Evolutionary conservation across 2,888 invertebrate species (phyloP).

Genomic region (Rhogogaster chlorosoma): DNA sequence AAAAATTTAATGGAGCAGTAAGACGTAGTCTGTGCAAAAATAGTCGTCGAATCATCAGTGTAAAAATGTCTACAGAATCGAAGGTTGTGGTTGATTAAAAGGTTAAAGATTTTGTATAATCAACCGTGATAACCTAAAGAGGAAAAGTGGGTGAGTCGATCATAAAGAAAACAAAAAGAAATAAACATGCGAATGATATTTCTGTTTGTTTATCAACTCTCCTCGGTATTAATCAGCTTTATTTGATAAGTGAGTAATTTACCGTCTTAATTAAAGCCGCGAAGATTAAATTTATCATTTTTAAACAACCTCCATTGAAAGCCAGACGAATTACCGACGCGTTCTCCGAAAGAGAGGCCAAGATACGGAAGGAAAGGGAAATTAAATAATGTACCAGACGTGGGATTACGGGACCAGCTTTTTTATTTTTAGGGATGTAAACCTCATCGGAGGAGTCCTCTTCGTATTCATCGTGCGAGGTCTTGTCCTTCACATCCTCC

Average conservation of each 20-base stretch:
- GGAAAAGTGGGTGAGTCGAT: background rate
- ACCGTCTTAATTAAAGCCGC: background rate
- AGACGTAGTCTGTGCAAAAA: background rate
- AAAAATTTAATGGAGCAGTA: background rate
- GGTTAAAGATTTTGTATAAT: background rate
- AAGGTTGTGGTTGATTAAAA: background rate
- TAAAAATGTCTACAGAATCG: background rate
- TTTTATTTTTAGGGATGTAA: background rate
- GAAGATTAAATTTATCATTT: background rate
- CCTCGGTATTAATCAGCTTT: no score
- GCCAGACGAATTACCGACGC: background rate
- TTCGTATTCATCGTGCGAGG: slow-evolving; percentile 63
- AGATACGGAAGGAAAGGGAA: background rate
- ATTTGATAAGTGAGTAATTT: no score
- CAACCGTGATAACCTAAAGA: background rate
- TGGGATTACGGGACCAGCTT: background rate
- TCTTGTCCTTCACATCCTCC: background rate
- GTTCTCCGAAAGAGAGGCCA: background rate
- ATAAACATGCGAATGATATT: background rate
- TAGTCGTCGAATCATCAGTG: background rate
- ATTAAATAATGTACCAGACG: background rate
- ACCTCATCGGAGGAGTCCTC: slow-evolving; percentile 55
- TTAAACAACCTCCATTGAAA: background rate
- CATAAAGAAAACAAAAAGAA: background rate
- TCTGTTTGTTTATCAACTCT: no score